Evolutionary conservation across 1,140 invertebrate genomes (phyloP), one percentile per base, ranked within the genome.

Genomic region (Drosophila persimilis): DNA sequence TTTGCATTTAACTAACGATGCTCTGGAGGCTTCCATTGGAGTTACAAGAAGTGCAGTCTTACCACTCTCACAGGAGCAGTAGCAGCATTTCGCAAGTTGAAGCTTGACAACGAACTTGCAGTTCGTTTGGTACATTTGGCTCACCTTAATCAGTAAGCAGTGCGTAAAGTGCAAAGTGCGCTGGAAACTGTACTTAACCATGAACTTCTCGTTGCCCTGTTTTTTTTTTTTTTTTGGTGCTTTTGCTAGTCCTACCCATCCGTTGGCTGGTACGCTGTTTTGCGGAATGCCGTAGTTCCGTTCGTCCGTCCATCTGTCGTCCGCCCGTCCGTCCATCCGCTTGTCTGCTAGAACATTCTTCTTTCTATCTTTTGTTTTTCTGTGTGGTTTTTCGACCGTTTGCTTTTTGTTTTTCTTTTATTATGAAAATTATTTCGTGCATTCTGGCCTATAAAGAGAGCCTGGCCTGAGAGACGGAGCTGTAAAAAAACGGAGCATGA

Each of bases 371-470:
- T 46, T 43, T 44, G 13, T 44, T 64, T 56, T 55, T 45, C 9
- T 46, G 26, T 45, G 45, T 72, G 52, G 39, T 61, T 29, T 64
- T 60, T 51, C 24, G 26, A 31, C 9, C 52, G 29, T 26, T 72
- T 31, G 56, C 29, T 50, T 51, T 63, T 73, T 67, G 48, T 75
- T 83, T 67, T 84, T 47, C 65, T 77, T 85, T 86, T 80, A 74
- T 85, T 77, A 71, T 74, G 56, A 85, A 77, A 85, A 85, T 75
- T 71, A 81, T 85, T 74, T 61, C 74, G 62, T 86, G 70, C 81
- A 86, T 81, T 85, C 63, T 78, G 77, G 83, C 81, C 81, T 81
- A 85, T 77, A 86, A 86, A 85, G 77, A 15, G 66, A 22, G 11
- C 48, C 43, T 7, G 43, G 45, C 11, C 20, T 17, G 9, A 20